Conservation (phyloP, 2,113 vertebrate species). For the Microcebus griseorufus region DNA sequence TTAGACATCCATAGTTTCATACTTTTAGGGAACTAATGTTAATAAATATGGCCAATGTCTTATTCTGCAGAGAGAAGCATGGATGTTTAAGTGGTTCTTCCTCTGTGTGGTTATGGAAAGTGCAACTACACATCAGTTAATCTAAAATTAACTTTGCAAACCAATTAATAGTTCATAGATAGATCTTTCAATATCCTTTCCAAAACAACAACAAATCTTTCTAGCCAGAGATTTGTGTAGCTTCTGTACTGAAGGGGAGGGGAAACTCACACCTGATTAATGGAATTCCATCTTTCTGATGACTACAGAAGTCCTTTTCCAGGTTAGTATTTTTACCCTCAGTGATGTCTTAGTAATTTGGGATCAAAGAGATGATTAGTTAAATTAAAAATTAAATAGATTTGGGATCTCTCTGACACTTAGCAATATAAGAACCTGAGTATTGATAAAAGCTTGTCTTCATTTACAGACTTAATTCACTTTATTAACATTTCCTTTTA, state of each 20-base stretch:
- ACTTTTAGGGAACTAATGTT: conserved; percentile 17
- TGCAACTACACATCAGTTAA: neutral
- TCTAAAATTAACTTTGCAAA: conserved; percentile 43
- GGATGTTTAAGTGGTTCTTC: neutral
- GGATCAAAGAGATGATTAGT: conserved; percentile 54
- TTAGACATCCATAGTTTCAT: neutral
- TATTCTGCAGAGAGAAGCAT: neutral
- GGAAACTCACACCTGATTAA: too few species aligned
- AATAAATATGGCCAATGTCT: conserved; percentile 24
- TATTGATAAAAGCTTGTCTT: conserved; percentile 19
- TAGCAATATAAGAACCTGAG: conserved; percentile 39
- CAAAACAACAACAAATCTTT: conserved; percentile 21
- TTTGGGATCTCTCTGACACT: neutral
- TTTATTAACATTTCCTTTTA: neutral
- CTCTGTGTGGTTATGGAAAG: neutral
- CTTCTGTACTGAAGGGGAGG: neutral
- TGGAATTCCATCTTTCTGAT: too few species aligned
- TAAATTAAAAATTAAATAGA: conserved; percentile 70
- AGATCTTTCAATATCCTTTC: conserved; percentile 2
- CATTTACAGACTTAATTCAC: conserved; percentile 33
- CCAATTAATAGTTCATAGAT: neutral
- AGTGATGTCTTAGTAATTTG: conserved; percentile 11
- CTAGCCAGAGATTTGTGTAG: neutral
- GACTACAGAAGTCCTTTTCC: too few species aligned
- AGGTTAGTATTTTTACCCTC: neutral